Base-by-base conservation (phyloP, 1,140 invertebrate genomes). In the Conus ventricosus region DNA sequence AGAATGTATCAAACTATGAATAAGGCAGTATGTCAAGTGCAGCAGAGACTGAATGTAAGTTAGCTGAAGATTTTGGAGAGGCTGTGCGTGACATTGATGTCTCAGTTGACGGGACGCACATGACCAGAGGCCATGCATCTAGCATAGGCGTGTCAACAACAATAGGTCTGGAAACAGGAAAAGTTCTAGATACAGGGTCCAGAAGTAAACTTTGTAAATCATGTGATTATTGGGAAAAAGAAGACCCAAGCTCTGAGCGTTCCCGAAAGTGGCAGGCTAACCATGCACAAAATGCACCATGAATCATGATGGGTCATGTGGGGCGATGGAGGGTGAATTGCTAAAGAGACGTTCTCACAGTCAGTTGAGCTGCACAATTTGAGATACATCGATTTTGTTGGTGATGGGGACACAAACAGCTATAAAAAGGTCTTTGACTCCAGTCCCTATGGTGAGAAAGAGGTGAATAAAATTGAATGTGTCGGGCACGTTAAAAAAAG, bases 401-500 rank as follows among this genome's bases (percentile, higher is more conserved):
- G 87, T 17, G 89, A 89, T 83, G 89, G 89, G 7, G 89, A 90
- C 67, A 86, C 63, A 20, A 54, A 51, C 5, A 81, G 86, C 13
- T 90, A 63, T 60, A 54, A 60, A 55, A 88, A 6, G 80, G 84
- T 88, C 11, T n/a, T 6, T 11, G 60, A 84, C 25, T 5, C 23
- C 3, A 88, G 85, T 8, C 81, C 87, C 25, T 88, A 90, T 86
- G 87, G 87, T 20, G 87, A 89, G 0, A 57, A 78, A 23, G 39
- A 20, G 5, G 57, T 85, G 5, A 51, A 5, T 6, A 88, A 90
- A 71, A 54, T 76, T 25, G 82, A 90, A n/a, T 90, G 87, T 88
- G 85, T 90, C 54, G 89, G 87, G 13, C 89, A 90, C 82, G 67
- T 88, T 5, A 87, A 90, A 55, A 90, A 90, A 71, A 51, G 89